Conservation (phyloP, 2,888 invertebrate genomes). For the Tinea trinotella region DNA sequence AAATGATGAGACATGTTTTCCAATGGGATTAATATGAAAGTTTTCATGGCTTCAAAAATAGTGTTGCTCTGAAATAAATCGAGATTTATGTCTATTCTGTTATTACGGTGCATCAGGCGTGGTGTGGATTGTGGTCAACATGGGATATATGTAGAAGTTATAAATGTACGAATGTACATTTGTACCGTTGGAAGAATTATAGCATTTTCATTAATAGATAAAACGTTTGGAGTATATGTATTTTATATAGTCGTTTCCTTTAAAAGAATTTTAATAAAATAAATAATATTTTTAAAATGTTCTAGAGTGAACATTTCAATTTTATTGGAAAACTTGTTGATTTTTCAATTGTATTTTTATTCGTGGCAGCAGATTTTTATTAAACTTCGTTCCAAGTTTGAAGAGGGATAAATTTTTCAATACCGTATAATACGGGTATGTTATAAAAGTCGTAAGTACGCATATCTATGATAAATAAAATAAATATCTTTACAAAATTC, state of each 20-base stretch:
- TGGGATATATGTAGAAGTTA: neutral
- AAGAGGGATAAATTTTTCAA: no score
- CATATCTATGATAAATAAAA: neutral
- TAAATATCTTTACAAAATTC: neutral
- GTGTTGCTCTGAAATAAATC: conserved; percentile 15
- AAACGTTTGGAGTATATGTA: no score
- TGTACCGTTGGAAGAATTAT: neutral
- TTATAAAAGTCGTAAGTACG: no score
- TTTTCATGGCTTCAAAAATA: conserved; percentile 17
- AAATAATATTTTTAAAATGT: no score
- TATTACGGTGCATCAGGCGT: neutral
- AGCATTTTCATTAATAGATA: neutral
- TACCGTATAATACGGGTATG: no score
- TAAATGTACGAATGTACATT: neutral
- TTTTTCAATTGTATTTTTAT: no score
- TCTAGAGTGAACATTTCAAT: no score
- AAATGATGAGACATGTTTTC: neutral
- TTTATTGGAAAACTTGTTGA: no score
- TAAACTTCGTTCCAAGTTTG: no score
- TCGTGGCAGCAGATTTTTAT: no score
- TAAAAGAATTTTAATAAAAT: no score
- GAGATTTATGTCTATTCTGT: conserved; percentile 15
- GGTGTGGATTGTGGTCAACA: neutral
- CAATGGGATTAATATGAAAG: neutral
- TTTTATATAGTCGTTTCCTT: no score